Evolutionary conservation across 2,888 invertebrate species (phyloP), one percentile per base, ranked within the genome.

Genomic region (Oxyteleia sp.): DNA sequence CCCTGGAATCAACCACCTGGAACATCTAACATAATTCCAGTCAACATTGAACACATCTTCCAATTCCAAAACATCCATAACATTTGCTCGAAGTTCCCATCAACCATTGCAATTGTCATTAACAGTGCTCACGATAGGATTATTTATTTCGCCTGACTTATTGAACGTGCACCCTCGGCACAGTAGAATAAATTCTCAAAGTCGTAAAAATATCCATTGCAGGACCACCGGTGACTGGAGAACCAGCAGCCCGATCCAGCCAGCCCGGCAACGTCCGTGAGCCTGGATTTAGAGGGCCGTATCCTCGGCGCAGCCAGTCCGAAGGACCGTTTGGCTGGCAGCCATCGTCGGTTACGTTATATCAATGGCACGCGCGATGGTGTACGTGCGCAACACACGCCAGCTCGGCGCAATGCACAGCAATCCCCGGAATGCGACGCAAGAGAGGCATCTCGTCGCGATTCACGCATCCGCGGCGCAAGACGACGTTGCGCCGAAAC

Each of bases 311-410:
- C n/a, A n/a, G n/a, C n/a, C 88, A 89, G 87, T 86, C 88, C 83
- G 82, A 84, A 85, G 85, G 84, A 84, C 85, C 84, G 76, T 85
- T 88, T 89, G 89, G 89, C 90, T 78, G 76, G 20, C 64, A 82
- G 88, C 89, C 88, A 89, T 84, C 76, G 72, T 43, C 76, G 63
- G 71, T 75, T 81, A 64, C 78, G 72, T 78, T 78, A 64, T 41
- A 79, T 79, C 63, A 79, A 79, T 79, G 78, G 80, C 72, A 57
- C 71, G 64, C 49, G 61, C 61, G 57, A 15, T 55, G 16, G 64
- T 74, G 59, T 80, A 61, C 41, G 68, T 61, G 59, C 63, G 35
- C 63, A 45, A n/a, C 38, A 68, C 23, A 63, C 26, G 26, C 74
- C 20, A 20, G 15, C 16, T 11, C 35, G 57, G 13, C 20, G 68